A percentile compares a stretch with the other conserved stretches of the same genome.
These are phyloP conservation scores for Pyrocoelia pectoralis DNA, from an alignment of 2,888 invertebrate species.

Conservation along the genomic window DNA sequence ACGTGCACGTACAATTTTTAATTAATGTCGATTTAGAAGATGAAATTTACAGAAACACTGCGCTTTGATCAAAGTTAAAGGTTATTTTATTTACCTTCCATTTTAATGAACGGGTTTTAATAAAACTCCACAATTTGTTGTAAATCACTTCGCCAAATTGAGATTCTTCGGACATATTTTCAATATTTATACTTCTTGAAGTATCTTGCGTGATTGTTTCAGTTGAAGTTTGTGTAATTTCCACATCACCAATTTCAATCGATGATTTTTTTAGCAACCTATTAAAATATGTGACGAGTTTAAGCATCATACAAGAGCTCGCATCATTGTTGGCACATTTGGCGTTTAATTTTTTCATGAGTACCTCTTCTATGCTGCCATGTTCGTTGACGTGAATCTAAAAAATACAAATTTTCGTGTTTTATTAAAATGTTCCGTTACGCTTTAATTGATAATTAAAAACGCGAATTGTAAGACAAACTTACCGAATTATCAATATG, in stretches of 20 bases:
- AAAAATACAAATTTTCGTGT: background rate
- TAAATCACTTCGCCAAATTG: constrained; percentile 70
- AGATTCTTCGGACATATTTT: constrained; percentile 64
- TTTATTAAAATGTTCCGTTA: background rate
- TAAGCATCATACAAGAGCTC: constrained; percentile 83
- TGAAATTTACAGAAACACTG: too few species aligned
- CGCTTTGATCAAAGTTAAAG: too few species aligned
- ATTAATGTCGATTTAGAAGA: too few species aligned
- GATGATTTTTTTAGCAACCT: constrained; percentile 79
- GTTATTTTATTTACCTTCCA: constrained; percentile 66
- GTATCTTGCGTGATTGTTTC: constrained; percentile 61
- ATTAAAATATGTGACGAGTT: constrained; percentile 83
- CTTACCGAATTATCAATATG: constrained; percentile 58
- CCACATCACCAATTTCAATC: constrained; percentile 78
- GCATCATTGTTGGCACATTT: constrained; percentile 82
- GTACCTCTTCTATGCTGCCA: constrained; percentile 69
- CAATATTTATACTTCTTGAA: constrained; percentile 54
- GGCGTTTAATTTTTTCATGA: constrained; percentile 76
- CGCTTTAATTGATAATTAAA: too few species aligned
- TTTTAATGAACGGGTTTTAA: constrained; percentile 78
- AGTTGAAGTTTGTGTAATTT: constrained; percentile 72
- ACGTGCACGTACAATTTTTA: too few species aligned
- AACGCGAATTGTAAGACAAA: too few species aligned
- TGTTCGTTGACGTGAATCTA: constrained; percentile 60
- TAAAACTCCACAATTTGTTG: constrained; percentile 79